These are phyloP conservation scores for Pterostichus madidus DNA, from an alignment of 2,888 invertebrate genomes.

Conservation along the genomic window DNA sequence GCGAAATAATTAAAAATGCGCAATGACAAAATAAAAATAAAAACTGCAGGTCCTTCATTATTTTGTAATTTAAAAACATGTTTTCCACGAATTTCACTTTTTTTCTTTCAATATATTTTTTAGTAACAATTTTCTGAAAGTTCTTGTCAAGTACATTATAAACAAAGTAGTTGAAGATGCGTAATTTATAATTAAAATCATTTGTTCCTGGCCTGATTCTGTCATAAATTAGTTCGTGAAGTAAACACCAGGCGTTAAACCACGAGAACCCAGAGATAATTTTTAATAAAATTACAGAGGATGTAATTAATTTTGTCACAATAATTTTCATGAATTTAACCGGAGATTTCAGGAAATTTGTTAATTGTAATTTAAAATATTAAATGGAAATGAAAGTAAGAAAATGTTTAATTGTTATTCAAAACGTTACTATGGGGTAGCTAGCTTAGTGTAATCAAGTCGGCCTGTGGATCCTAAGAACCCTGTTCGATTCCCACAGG, in stretches of 20 bases:
- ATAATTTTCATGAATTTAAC: not conserved
- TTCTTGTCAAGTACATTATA: not conserved
- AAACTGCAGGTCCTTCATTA: too few relatives aligned
- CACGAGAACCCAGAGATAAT: constrained; percentile 4
- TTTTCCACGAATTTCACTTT: too few relatives aligned
- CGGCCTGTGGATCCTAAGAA: too few relatives aligned
- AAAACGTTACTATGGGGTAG: too few relatives aligned
- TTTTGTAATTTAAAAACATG: too few relatives aligned
- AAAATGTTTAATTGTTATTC: too few relatives aligned
- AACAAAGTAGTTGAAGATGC: not conserved
- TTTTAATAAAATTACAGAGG: constrained; percentile 36
- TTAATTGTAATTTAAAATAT: too few relatives aligned
- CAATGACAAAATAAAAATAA: too few relatives aligned
- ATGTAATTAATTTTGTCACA: constrained; percentile 20
- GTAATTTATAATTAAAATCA: constrained; percentile 37
- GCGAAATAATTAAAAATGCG: too few relatives aligned
- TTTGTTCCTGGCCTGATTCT: constrained; percentile 41
- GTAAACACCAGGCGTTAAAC: constrained; percentile 23
- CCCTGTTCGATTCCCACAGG: too few relatives aligned
- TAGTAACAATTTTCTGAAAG: constrained; percentile 3
- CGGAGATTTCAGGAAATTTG: not conserved
- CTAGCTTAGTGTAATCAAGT: too few relatives aligned
- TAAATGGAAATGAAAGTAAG: too few relatives aligned
- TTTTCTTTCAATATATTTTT: not conserved
- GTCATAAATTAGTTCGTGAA: constrained; percentile 32